Percentiles rank a stretch among this genome's conserved stretches.
These are phyloP conservation scores for Xiphophorus maculatus DNA, from an alignment of 2,113 vertebrate genomes.

Conservation along the genomic window DNA sequence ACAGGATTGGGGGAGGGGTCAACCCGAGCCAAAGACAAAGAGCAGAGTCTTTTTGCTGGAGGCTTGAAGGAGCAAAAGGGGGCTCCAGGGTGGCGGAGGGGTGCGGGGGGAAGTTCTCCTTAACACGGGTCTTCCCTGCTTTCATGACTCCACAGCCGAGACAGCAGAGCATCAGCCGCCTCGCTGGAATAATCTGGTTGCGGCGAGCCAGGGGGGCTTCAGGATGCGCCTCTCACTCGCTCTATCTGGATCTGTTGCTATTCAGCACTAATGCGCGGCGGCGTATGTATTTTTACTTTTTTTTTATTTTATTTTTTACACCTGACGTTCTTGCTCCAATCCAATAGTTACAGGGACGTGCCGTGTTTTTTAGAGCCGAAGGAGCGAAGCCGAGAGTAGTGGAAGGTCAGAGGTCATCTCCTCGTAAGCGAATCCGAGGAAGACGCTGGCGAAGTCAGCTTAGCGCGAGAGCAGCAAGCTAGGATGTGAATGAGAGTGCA, in stretches of 20 bases:
- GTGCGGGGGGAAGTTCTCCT: conserved; percentile 18
- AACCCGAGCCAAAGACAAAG: conserved; percentile 76
- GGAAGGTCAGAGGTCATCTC: conserved; percentile 55
- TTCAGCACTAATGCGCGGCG: conserved; percentile 31
- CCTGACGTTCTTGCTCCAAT: conserved; percentile 25
- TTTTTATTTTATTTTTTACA: conserved; percentile 2
- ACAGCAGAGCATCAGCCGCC: conserved; percentile 47
- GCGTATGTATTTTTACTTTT: neutral
- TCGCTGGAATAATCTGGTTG: conserved; percentile 22
- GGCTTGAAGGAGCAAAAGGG: conserved; percentile 51
- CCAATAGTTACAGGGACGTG: conserved; percentile 8
- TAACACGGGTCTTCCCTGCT: conserved; percentile 54
- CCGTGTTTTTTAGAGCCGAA: conserved; percentile 11
- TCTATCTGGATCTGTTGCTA: conserved; percentile 26
- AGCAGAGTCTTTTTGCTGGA: conserved; percentile 68
- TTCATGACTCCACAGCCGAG: conserved; percentile 65
- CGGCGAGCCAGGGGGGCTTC: conserved; percentile 31
- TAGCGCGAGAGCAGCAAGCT: too few relatives aligned
- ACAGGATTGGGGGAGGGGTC: conserved; percentile 77
- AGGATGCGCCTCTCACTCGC: conserved; percentile 9
- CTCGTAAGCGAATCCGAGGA: conserved; percentile 57
- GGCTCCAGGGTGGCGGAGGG: conserved; percentile 13
- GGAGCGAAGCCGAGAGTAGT: conserved; percentile 21
- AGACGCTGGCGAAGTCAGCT: conserved; percentile 45
- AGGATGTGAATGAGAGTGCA: conserved; percentile 25